Conservation (phyloP, 2,888 invertebrate genomes). For the Hypomecis atomaria region DNA sequence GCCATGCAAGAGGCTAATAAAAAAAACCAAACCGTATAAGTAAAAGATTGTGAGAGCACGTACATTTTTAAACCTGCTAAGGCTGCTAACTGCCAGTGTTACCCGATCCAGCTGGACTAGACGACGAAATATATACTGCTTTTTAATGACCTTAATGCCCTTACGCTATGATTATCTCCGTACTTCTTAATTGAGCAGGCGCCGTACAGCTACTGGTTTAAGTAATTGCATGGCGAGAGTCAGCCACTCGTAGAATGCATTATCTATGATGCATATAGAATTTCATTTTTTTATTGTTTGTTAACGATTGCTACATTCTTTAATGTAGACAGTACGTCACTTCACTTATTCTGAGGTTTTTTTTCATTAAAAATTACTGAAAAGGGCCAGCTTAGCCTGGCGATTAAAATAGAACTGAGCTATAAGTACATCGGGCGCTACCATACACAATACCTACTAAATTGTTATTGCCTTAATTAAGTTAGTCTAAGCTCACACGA, state of each 20-base stretch:
- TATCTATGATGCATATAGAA: slow-evolving; percentile 33
- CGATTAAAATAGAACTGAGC: too few relatives aligned
- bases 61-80: slow-evolving; percentile 10
- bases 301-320: neutral
- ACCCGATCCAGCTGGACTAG: slow-evolving; percentile 32
- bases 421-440: too few relatives aligned
- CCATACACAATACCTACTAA: too few relatives aligned
- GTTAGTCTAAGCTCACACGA: too few relatives aligned
- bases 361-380: too few relatives aligned
- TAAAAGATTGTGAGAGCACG: slow-evolving; percentile 6
- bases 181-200: slow-evolving; percentile 51
- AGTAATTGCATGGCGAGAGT: slow-evolving; percentile 46
- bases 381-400: too few relatives aligned
- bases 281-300: slow-evolving; percentile 7
- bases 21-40: too few relatives aligned
- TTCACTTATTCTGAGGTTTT: too few relatives aligned
- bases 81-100: slow-evolving; percentile 2
- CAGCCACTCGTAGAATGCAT: slow-evolving; percentile 34
- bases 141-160: slow-evolving; percentile 50
- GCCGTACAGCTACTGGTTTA: slow-evolving; percentile 42
- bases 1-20: too few relatives aligned
- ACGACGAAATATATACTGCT: slow-evolving; percentile 45
- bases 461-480: too few relatives aligned
- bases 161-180: slow-evolving; percentile 48
- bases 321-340: neutral